A percentile compares a stretch with the other conserved stretches of the same genome.
Conservation (phyloP, 2,888 invertebrate genomes). For the Aethes cnicana region DNA sequence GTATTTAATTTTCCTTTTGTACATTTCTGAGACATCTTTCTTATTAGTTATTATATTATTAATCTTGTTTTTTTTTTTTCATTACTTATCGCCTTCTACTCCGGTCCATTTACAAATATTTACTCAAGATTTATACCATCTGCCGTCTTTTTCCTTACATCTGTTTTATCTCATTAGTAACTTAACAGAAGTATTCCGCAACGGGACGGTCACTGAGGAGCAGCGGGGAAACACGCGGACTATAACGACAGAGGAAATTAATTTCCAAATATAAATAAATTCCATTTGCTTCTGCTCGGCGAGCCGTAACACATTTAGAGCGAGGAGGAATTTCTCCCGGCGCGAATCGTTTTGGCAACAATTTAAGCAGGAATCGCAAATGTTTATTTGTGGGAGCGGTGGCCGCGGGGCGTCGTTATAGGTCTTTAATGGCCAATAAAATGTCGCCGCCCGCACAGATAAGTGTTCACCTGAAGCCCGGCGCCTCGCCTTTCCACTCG, state of each 20-base stretch:
- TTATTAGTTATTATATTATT: neutral
- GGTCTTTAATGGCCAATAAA: conserved; percentile 78
- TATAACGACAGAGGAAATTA: conserved; percentile 68
- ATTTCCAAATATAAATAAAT: conserved; percentile 78
- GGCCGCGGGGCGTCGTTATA: conserved; percentile 69
- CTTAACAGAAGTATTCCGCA: conserved; percentile 32
- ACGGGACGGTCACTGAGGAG: conserved; percentile 46
- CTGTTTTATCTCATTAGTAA: conserved; percentile 25
- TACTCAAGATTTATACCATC: conserved; percentile 12
- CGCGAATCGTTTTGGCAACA: conserved; percentile 75
- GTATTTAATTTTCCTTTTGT: too few relatives aligned
- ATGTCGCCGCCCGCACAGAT: conserved; percentile 69
- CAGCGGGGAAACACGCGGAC: conserved; percentile 51
- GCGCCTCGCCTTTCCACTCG: conserved; percentile 30
- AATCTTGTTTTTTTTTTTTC: conserved; percentile 11
- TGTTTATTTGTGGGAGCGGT: conserved; percentile 74
- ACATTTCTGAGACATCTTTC: too few relatives aligned
- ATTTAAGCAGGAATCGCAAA: conserved; percentile 76
- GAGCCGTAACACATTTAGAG: conserved; percentile 71
- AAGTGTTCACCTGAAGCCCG: conserved; percentile 63
- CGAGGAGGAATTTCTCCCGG: conserved; percentile 59
- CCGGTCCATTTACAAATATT: conserved; percentile 13
- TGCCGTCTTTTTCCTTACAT: conserved; percentile 22
- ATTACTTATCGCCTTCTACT: conserved; percentile 9
- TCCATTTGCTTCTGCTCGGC: conserved; percentile 73